These are phyloP conservation scores for Mesorhabditis belari DNA, from an alignment of 2,888 invertebrate species.

Conservation along the genomic window DNA sequence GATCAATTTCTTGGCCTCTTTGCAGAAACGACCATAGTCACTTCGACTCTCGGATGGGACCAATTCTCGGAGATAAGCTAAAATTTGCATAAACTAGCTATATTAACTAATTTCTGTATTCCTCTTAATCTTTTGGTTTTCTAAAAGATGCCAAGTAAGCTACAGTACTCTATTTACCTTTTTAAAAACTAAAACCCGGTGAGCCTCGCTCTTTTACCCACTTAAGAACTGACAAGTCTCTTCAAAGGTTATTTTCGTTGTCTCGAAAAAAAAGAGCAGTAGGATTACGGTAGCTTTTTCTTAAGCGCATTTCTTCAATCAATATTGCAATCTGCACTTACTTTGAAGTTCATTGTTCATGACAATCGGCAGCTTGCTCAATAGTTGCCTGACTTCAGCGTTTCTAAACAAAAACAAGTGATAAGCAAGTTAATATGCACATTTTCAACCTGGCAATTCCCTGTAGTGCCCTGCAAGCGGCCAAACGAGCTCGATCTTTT, in stretches of 20 bases:
- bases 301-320: background rate
- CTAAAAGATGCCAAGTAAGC: too few species aligned
- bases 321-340: conserved; percentile 40
- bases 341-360: conserved; percentile 84
- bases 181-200: too few species aligned
- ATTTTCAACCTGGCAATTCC: background rate
- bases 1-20: conserved; percentile 80
- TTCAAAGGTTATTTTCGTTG: too few species aligned
- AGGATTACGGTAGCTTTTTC: too few species aligned
- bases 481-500: background rate
- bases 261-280: too few species aligned
- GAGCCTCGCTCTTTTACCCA: too few species aligned
- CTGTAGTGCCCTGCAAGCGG: background rate
- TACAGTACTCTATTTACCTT: too few species aligned
- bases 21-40: conserved; percentile 90
- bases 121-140: too few species aligned
- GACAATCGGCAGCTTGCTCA: conserved; percentile 87
- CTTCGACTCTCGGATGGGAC: conserved; percentile 89
- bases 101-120: too few species aligned
- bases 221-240: too few species aligned
- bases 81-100: too few species aligned
- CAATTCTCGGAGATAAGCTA: conserved; percentile 87
- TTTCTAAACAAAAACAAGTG: background rate
- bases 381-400: conserved; percentile 76
- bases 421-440: background rate